Evolutionary conservation across 1,140 invertebrate species (phyloP).

Genomic region (Chlorops oryzae): DNA sequence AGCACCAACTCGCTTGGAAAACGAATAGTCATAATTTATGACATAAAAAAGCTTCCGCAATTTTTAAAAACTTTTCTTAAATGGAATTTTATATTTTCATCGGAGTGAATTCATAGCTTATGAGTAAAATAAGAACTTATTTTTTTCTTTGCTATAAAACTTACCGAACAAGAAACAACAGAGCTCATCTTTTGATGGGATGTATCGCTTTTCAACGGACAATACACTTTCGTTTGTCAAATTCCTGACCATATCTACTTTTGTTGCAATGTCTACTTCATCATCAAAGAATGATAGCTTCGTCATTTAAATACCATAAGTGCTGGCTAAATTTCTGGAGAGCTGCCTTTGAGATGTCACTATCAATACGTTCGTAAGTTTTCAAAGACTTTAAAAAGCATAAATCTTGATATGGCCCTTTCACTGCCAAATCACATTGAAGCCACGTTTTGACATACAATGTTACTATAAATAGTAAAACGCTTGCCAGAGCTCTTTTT

Average conservation of each 20-base stretch:
- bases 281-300: background rate
- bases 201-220: too few relatives aligned
- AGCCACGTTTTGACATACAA: conserved; percentile 2
- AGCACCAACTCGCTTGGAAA: too few relatives aligned
- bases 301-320: conserved; percentile 1
- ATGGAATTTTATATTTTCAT: too few relatives aligned
- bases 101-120: too few relatives aligned
- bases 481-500: background rate
- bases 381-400: background rate
- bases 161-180: too few relatives aligned
- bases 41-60: too few relatives aligned
- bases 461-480: conserved; percentile 1
- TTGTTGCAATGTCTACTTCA: background rate
- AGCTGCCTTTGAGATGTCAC: background rate
- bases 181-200: too few relatives aligned
- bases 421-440: background rate
- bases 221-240: too few relatives aligned
- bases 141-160: too few relatives aligned
- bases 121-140: too few relatives aligned
- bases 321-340: background rate
- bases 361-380: background rate
- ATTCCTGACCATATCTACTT: background rate
- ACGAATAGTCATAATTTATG: too few relatives aligned
- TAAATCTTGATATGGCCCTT: background rate
- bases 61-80: too few relatives aligned